Evolutionary conservation across 2,888 invertebrate species (phyloP).

Genomic region (Panorpa germanica): DNA sequence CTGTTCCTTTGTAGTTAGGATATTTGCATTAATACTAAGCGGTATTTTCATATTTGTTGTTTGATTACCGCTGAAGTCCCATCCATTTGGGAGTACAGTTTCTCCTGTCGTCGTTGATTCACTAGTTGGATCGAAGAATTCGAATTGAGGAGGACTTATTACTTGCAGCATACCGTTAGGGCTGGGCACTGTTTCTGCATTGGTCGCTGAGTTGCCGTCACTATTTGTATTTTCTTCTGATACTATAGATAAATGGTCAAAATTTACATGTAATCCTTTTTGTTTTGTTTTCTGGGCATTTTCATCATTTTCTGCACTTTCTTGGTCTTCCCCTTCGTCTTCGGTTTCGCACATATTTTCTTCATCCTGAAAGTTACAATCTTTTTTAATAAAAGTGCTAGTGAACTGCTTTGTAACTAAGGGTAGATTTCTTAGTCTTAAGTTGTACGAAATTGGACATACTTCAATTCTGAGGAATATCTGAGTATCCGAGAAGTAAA

Average conservation of each 20-base stretch:
- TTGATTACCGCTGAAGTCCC: constrained; percentile 22
- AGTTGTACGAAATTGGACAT: too few relatives aligned
- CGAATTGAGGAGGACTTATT: too few relatives aligned
- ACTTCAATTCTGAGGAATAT: too few relatives aligned
- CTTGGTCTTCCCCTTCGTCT: constrained; percentile 22
- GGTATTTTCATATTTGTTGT: too few relatives aligned
- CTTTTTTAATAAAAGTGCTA: constrained; percentile 12
- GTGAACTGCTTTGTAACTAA: constrained; percentile 10
- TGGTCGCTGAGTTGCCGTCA: constrained; percentile 14
- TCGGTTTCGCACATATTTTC: constrained; percentile 16
- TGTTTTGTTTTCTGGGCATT: constrained; percentile 26
- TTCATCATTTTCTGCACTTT: constrained; percentile 24
- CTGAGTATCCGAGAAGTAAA: too few relatives aligned
- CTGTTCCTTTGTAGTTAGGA: constrained; percentile 4
- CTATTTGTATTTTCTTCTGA: constrained; percentile 43
- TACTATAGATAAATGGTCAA: constrained; percentile 58
- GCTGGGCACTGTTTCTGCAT: background rate
- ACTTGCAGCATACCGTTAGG: constrained; percentile 1
- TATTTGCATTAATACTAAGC: too few relatives aligned
- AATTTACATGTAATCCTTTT: constrained; percentile 30
- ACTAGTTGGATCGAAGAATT: too few relatives aligned
- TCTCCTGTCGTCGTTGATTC: constrained; percentile 19
- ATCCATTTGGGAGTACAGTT: constrained; percentile 21
- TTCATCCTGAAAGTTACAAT: constrained; percentile 15
- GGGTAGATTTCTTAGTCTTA: too few relatives aligned